phyloP scores from a whole-genome alignment of 2,888 invertebrate genomes.

The Drosophila siamana region DNA sequence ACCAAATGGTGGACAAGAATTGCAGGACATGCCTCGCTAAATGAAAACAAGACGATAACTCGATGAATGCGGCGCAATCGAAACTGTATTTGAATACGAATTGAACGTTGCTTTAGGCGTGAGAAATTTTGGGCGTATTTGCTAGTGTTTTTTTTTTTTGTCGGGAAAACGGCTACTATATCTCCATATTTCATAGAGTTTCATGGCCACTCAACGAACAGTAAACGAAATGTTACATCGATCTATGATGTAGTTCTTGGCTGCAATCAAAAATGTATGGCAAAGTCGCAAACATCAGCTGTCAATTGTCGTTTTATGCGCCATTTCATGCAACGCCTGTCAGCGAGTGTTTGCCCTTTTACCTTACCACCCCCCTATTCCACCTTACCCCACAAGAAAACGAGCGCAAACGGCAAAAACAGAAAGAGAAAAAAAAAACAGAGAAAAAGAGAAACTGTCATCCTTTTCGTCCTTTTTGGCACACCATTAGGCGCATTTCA shows the following conservation, averaged over 20 bases:
- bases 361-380: too few relatives aligned
- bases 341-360: conserved; percentile 7
- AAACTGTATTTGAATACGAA: conserved; percentile 12
- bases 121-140: conserved; percentile 44
- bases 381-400: too few relatives aligned
- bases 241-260: conserved; percentile 46
- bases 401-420: too few relatives aligned
- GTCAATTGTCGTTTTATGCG: conserved; percentile 79
- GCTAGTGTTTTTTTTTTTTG: conserved; percentile 10
- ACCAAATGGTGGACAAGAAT: conserved; percentile 58
- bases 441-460: conserved; percentile 35
- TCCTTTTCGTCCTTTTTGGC: conserved; percentile 63
- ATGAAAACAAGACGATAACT: conserved; percentile 1
- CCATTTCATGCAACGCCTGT: conserved; percentile 59
- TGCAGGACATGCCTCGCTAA: conserved; percentile 59
- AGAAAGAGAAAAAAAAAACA: neutral
- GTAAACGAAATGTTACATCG: conserved; percentile 65
- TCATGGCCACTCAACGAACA: conserved; percentile 26
- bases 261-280: conserved; percentile 41
- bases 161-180: conserved; percentile 31
- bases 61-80: conserved; percentile 2
- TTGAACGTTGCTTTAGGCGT: conserved; percentile 12
- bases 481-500: conserved; percentile 81
- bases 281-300: conserved; percentile 64
- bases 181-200: conserved; percentile 17